Base-by-base conservation (phyloP, 2,888 invertebrate species). In the Sussaba pulchella region DNA sequence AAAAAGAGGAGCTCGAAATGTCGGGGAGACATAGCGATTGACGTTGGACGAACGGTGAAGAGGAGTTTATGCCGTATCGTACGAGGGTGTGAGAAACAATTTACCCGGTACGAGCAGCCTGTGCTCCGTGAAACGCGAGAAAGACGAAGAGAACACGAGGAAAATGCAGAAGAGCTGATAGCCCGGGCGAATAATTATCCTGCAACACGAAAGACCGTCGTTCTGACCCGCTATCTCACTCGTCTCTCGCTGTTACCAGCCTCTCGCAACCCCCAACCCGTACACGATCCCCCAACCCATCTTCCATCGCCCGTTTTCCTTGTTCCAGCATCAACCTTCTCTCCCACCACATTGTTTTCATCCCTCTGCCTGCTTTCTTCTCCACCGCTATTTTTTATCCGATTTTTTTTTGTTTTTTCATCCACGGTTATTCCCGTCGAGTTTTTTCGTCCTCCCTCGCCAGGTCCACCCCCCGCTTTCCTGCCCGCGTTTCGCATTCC, bases 181-280 rank as follows among this genome's bases (percentile, higher is more conserved):
- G 39, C 66, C 39, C 67, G 24, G 57, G 39, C 57, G 69, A 61
- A 76, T 76, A 31, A 76, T 70, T 54, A 70, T 76, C 70, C 69
- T 67, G 52, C 52, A 50, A 64, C 63, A 52, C 52, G 63, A 43
- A 41, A 64, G 57, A 61, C 41, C 10, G 41, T 47, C 50, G 10
- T 67, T 66, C 59, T 47, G 74, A 75, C 24, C 59, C 26, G 41
- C 59, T 31, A 17, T 21, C 50, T 10, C 50, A 31, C 52, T 50
- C 45, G 24, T 31, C 57, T 45, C n/a, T 59, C 39, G 61, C 47
- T 59, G 45, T 50, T 66, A 41, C 59, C 24, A 50, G 66, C 47
- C 61, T 19, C 54, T 14, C 43, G 21, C 50, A 9, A 12, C 59
- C 69, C 54, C 24, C 47, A 69, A 39, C 17, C 31, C 50, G 4